A percentile compares a stretch with the other conserved stretches of the same genome.
Conservation (phyloP, 2,113 vertebrate species). For the Aspiorhynchus laticeps region DNA sequence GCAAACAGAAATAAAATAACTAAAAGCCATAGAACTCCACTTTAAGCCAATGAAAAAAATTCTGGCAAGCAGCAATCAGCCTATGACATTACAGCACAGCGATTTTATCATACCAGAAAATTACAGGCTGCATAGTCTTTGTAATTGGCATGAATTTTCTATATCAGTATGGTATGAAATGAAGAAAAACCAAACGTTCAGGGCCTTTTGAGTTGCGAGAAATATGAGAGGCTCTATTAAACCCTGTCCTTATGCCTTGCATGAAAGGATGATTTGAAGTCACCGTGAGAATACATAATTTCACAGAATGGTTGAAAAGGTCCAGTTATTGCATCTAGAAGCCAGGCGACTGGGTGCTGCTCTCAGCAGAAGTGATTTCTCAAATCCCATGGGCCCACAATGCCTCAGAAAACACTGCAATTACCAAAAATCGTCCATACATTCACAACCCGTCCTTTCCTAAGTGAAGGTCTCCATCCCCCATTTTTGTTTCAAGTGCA, state of each 20-base stretch:
- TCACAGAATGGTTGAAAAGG: slow-evolving; percentile 50
- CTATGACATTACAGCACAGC: background rate
- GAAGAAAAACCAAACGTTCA: background rate
- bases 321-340: slow-evolving; percentile 51
- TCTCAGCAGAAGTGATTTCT: slow-evolving; percentile 35
- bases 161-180: slow-evolving; percentile 12
- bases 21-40: background rate
- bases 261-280: slow-evolving; percentile 37
- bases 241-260: background rate
- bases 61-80: background rate
- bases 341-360: slow-evolving; percentile 26
- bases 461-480: slow-evolving; percentile 44
- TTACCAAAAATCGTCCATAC: slow-evolving; percentile 32
- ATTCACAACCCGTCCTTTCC: too few species aligned
- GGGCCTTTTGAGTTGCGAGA: background rate
- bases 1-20: background rate
- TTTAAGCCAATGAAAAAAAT: background rate
- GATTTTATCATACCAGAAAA: slow-evolving; percentile 6
- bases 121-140: slow-evolving; percentile 4
- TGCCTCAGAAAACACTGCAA: slow-evolving; percentile 25
- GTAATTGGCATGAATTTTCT: background rate
- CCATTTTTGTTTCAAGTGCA: slow-evolving; percentile 40
- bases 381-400: slow-evolving; percentile 26
- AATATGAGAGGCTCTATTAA: slow-evolving; percentile 7
- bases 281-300: slow-evolving; percentile 51